A percentile compares a stretch with the other conserved stretches of the same genome.
phyloP scores from a whole-genome alignment of 2,888 invertebrate species.

The Lasioglossum zephyrum region DNA sequence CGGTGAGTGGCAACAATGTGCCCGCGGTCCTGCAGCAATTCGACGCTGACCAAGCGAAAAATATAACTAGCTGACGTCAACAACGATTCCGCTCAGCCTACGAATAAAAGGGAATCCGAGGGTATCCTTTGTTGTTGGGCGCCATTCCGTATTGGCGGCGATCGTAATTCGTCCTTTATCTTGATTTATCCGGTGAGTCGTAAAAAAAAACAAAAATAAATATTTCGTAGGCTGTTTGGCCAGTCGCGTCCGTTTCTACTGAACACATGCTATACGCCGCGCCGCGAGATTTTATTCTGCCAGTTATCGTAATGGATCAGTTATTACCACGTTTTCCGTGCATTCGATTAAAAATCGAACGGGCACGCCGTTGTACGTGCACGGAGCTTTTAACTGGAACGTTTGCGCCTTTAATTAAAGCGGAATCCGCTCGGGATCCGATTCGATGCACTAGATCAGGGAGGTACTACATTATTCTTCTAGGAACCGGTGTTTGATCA shows the following conservation, averaged over 20 bases:
- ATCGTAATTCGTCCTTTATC: neutral
- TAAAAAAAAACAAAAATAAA: no score
- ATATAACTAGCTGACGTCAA: conserved; percentile 15
- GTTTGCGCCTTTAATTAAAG: neutral
- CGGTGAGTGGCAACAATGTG: conserved; percentile 15
- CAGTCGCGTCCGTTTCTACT: neutral
- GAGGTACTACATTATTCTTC: neutral
- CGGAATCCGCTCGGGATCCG: neutral
- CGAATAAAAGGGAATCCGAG: neutral
- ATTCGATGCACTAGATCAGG: neutral
- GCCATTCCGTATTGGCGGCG: neutral
- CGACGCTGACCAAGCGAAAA: neutral
- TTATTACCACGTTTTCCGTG: neutral
- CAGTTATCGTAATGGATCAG: neutral
- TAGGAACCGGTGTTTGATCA: neutral
- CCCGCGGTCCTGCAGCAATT: neutral
- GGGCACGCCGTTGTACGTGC: neutral
- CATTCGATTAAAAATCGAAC: neutral
- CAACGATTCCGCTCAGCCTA: neutral
- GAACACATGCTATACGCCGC: neutral
- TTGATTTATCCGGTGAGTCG: neutral
- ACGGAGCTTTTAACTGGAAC: neutral
- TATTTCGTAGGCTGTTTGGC: neutral
- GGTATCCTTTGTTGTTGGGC: neutral
- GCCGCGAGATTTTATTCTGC: neutral